Percentiles rank a stretch among this genome's conserved stretches.
phyloP scores from a whole-genome alignment of 2,113 vertebrate genomes.

The Nyctibius bracteatus region DNA sequence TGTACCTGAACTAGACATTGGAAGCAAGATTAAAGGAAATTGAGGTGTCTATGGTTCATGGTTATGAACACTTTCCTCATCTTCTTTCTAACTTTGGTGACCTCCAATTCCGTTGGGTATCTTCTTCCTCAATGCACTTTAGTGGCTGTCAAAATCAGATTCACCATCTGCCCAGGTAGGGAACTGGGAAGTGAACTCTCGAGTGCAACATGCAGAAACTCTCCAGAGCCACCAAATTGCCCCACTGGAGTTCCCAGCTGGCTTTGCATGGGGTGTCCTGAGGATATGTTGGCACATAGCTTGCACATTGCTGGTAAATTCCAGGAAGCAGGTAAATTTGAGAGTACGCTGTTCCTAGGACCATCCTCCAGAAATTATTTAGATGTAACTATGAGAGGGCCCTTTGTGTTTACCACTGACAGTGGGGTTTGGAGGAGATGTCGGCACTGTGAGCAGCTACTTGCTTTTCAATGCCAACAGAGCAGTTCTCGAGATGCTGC shows the following conservation, averaged over 20 bases:
- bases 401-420: neutral
- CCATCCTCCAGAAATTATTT: neutral
- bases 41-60: neutral
- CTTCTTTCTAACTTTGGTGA: neutral
- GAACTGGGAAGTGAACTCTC: neutral
- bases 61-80: neutral
- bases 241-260: neutral
- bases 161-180: neutral
- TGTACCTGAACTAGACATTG: neutral
- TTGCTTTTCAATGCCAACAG: rapidly evolving
- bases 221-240: neutral
- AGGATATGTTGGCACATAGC: neutral
- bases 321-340: neutral
- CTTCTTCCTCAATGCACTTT: neutral
- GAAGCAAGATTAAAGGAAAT: neutral
- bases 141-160: neutral
- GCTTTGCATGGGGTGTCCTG: neutral
- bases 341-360: neutral
- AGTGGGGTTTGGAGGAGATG: neutral
- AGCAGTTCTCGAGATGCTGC: neutral
- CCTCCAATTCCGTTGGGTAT: rapidly evolving
- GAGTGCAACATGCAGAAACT: neutral
- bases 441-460: neutral
- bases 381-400: neutral
- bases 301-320: neutral